Percentiles rank a stretch among this genome's conserved stretches.
Evolutionary conservation across 2,888 invertebrate species (phyloP).

Genomic region (Teleogryllus oceanicus): DNA sequence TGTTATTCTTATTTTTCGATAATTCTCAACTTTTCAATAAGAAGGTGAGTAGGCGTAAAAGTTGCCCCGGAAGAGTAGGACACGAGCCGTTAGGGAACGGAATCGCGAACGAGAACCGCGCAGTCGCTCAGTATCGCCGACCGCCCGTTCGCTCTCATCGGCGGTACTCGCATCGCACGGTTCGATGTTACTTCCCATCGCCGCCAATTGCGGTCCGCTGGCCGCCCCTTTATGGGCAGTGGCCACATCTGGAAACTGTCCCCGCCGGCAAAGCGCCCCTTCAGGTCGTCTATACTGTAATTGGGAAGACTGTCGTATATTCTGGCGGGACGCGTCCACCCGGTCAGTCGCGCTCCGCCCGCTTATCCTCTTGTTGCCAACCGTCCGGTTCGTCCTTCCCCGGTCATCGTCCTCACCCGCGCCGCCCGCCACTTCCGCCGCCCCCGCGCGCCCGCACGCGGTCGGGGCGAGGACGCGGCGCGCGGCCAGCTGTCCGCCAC

Average conservation of each 20-base stretch:
- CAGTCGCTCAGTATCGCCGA: no score
- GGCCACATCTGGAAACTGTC: neutral
- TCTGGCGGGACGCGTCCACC: neutral
- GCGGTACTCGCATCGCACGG: no score
- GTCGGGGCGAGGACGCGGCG: neutral
- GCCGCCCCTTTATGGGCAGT: neutral
- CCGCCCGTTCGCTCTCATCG: no score
- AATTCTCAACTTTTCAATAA: no score
- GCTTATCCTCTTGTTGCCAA: neutral
- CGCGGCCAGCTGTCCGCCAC: conserved; percentile 18
- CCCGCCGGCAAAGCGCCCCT: neutral
- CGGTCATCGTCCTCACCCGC: no score
- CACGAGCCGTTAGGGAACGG: no score
- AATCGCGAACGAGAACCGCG: no score
- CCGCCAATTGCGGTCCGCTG: neutral
- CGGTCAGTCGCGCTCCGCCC: neutral
- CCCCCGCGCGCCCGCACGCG: neutral
- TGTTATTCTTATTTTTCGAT: no score
- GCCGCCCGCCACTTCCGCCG: neutral
- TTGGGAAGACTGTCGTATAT: neutral
- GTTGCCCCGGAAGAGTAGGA: no score
- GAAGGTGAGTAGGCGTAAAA: no score
- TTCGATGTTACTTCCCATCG: neutral
- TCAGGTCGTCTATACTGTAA: neutral
- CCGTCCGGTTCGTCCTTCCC: neutral